Percentiles rank a stretch among this genome's conserved stretches.
phyloP scores from a whole-genome alignment of 2,113 vertebrate genomes.

The Esox niger region DNA sequence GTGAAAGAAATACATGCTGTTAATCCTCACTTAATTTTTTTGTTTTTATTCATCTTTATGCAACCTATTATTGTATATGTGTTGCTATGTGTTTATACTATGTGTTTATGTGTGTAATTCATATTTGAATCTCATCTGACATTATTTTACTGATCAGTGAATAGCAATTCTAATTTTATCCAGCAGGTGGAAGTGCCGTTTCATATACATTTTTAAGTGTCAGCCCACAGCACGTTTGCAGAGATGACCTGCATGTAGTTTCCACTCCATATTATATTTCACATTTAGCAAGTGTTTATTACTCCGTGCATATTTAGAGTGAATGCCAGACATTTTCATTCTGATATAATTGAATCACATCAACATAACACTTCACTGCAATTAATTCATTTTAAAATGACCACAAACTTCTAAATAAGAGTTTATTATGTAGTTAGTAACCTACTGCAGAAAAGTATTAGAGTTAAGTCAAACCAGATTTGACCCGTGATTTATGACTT shows the following conservation, averaged over 20 bases:
- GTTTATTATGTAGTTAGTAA: too few relatives aligned
- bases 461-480: background rate
- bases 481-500: background rate
- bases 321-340: too few relatives aligned
- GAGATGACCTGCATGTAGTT: too few relatives aligned
- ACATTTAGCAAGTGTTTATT: too few relatives aligned
- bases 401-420: too few relatives aligned
- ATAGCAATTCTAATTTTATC: background rate
- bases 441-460: background rate
- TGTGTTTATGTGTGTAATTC: background rate
- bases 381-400: background rate
- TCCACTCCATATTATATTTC: background rate
- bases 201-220: constrained; percentile 50
- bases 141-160: background rate
- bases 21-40: background rate
- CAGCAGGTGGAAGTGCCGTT: constrained; percentile 52
- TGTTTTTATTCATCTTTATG: background rate
- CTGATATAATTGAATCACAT: background rate
- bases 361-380: background rate
- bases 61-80: background rate
- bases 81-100: too few relatives aligned
- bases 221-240: too few relatives aligned
- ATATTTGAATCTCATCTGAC: background rate
- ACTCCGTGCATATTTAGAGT: too few relatives aligned
- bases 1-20: too few relatives aligned